Percentiles rank a stretch among this genome's conserved stretches.
Evolutionary conservation across 2,113 vertebrate species (phyloP).

Genomic region (Pedetes capensis): DNA sequence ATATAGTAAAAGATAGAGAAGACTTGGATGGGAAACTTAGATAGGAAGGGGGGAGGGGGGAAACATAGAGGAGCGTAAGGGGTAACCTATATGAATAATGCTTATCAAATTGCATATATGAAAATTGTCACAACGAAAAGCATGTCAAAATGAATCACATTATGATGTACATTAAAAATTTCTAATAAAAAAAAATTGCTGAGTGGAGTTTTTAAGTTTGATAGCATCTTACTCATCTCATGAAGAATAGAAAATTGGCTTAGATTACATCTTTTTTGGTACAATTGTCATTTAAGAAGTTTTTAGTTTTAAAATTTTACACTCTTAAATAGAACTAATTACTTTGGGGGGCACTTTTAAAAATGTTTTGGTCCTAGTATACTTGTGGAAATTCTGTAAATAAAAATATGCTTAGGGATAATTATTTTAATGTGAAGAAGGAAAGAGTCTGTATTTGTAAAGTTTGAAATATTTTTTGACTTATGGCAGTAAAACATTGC

Average conservation of each 20-base stretch:
- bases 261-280: not conserved
- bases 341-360: not conserved
- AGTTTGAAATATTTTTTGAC: not conserved
- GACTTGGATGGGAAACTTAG: too few species aligned
- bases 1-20: too few species aligned
- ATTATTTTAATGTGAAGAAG: slow-evolving; percentile 5
- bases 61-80: too few species aligned
- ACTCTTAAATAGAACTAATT: not conserved
- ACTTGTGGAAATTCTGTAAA: not conserved
- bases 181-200: too few species aligned
- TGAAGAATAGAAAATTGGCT: not conserved
- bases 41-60: too few species aligned
- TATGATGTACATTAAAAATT: too few species aligned
- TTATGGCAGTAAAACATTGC: not conserved
- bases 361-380: not conserved
- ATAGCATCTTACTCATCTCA: not conserved
- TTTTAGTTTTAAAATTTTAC: not conserved
- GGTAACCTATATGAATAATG: too few species aligned
- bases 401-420: not conserved
- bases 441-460: not conserved
- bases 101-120: too few species aligned
- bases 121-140: too few species aligned
- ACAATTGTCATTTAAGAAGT: not conserved
- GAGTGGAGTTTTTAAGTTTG: not conserved
- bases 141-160: too few species aligned